phyloP scores from a whole-genome alignment of 64 coral and sea anemone species.

The Porites australiensis region DNA sequence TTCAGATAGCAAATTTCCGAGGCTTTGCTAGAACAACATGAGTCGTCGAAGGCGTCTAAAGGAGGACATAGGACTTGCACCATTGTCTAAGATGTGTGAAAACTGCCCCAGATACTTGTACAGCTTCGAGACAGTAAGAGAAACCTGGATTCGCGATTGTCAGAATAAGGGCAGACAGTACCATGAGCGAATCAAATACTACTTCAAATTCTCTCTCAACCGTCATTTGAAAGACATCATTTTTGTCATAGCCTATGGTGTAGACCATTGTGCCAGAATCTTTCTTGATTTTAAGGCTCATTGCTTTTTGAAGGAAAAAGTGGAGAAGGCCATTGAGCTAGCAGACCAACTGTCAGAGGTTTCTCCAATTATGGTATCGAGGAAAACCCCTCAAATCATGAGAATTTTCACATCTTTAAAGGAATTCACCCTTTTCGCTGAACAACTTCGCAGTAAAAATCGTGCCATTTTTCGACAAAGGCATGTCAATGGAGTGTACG shows the following conservation, averaged over 20 bases:
- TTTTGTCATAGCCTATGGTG: conserved; percentile 28
- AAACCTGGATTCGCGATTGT: conserved; percentile 4
- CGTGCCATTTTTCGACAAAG: conserved; percentile 32
- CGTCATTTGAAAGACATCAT: conserved; percentile 41
- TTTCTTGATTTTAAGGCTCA: conserved; percentile 42
- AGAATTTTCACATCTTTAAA: conserved; percentile 16
- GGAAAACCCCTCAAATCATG: conserved; percentile 27
- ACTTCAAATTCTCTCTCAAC: neutral
- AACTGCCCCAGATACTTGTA: conserved; percentile 28
- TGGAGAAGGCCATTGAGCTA: conserved; percentile 12
- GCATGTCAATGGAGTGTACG: conserved; percentile 7
- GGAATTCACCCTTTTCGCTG: neutral
- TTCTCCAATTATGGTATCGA: neutral
- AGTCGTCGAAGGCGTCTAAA: neutral
- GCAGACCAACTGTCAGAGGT: neutral
- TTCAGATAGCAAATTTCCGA: too few relatives aligned
- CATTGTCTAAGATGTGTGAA: neutral
- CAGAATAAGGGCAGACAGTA: neutral
- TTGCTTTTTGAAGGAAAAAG: conserved; percentile 33
- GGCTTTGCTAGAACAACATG: neutral
- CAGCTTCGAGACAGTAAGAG: conserved; percentile 7
- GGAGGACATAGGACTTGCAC: neutral
- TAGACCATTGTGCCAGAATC: conserved; percentile 10
- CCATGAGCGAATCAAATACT: conserved; percentile 22
- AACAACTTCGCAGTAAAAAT: conserved; percentile 8